A percentile compares a stretch with the other conserved stretches of the same genome.
These are phyloP conservation scores for Cremastinae sp. DNA, from an alignment of 2,888 invertebrate species.

Conservation along the genomic window DNA sequence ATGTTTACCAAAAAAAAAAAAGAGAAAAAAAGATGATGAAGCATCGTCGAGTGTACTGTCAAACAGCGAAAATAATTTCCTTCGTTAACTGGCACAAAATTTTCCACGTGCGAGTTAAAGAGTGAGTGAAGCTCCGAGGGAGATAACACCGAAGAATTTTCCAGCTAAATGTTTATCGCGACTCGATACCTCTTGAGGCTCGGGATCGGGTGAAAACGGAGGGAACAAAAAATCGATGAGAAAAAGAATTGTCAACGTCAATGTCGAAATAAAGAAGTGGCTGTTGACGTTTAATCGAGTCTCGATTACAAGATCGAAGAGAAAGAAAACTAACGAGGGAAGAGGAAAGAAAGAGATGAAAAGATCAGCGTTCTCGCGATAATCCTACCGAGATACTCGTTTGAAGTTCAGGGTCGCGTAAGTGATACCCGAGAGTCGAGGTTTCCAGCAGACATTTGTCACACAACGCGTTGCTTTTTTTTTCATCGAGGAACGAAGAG, in stretches of 20 bases:
- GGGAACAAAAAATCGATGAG: not conserved
- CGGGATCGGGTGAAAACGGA: too few relatives aligned
- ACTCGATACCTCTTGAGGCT: slow-evolving; percentile 15
- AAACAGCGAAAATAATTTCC: not conserved
- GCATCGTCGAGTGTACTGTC: not conserved
- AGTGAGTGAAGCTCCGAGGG: not conserved
- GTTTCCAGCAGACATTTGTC: slow-evolving; percentile 6
- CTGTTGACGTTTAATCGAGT: slow-evolving; percentile 20
- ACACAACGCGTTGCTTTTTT: slow-evolving; percentile 9
- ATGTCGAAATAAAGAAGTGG: slow-evolving; percentile 30
- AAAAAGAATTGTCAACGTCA: slow-evolving; percentile 28
- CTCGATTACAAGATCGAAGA: slow-evolving; percentile 27
- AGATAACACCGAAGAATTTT: slow-evolving; percentile 45
- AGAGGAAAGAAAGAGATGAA: slow-evolving; percentile 5
- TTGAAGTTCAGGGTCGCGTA: slow-evolving; percentile 54
- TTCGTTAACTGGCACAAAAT: not conserved
- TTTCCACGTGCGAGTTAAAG: slow-evolving; percentile 26
- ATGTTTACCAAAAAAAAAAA: not conserved
- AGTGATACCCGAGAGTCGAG: slow-evolving; percentile 3
- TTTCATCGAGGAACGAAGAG: not conserved
- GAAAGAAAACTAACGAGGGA: slow-evolving; percentile 3
- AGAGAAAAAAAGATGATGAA: not conserved
- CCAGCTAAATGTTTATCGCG: slow-evolving; percentile 38
- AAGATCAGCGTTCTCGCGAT: slow-evolving; percentile 37
- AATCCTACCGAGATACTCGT: slow-evolving; percentile 43